Conservation (phyloP, 2,888 invertebrate genomes). For the Dryomyza anilis region DNA sequence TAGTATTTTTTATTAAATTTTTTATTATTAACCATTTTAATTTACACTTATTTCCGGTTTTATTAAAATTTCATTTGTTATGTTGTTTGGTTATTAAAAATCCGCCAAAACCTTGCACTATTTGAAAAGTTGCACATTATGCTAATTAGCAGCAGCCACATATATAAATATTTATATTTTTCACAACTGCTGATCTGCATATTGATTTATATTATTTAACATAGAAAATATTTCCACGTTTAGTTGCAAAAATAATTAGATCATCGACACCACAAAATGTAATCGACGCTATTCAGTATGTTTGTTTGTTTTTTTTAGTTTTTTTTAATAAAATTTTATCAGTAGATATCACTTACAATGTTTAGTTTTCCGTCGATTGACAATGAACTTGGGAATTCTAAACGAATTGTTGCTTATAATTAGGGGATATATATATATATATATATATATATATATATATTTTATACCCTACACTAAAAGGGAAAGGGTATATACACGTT, state of each 20-base stretch:
- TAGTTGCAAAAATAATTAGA: slow-evolving; percentile 18
- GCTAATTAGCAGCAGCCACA: slow-evolving; percentile 9
- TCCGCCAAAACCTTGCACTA: background rate
- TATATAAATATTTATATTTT: no score
- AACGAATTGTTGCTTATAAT: no score
- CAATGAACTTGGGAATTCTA: slow-evolving; percentile 10
- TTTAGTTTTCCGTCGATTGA: background rate
- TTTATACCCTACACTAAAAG: no score
- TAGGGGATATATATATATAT: no score
- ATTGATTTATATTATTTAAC: background rate
- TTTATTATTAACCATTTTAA: no score
- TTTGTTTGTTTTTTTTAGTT: background rate
- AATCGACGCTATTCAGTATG: background rate
- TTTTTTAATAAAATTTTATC: background rate
- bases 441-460: no score
- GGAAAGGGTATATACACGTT: no score
- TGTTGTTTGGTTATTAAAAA: slow-evolving; percentile 1
- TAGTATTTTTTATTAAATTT: no score
- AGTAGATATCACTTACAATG: background rate
- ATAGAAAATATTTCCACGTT: slow-evolving; percentile 6
- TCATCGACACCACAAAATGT: background rate
- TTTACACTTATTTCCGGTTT: background rate
- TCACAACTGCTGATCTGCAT: background rate
- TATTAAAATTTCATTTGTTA: background rate
- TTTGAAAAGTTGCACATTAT: slow-evolving; percentile 3